Evolutionary conservation across 2,797 vertebrate genomes (phyloP).

Genomic region (Petrocephalus sullivani): DNA sequence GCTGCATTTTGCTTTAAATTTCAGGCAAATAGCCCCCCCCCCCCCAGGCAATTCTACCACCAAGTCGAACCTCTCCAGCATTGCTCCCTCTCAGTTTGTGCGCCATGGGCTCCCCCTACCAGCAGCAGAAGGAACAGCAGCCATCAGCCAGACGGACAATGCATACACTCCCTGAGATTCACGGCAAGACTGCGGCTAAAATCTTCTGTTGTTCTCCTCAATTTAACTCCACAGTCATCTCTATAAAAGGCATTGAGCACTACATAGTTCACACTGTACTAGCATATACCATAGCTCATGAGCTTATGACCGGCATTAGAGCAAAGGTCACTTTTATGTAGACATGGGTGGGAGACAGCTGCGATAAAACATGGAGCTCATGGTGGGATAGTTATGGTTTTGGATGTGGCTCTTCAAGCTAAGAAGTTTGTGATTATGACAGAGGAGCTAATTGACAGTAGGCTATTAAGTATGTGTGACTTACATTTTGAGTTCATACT

Average conservation of each 20-base stretch:
- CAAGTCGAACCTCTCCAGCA: background rate
- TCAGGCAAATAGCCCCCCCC: background rate
- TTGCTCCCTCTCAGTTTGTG: background rate
- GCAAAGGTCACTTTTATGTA: background rate
- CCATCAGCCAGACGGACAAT: background rate
- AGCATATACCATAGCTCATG: background rate
- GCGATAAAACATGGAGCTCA: background rate
- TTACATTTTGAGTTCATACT: background rate
- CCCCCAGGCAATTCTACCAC: background rate
- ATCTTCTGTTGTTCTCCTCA: constrained; percentile 1
- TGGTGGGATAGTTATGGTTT: background rate
- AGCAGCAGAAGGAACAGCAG: background rate
- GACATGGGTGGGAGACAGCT: background rate
- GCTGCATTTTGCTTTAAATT: background rate
- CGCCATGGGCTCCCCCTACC: background rate
- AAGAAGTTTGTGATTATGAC: background rate
- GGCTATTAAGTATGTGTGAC: background rate
- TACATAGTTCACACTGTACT: background rate
- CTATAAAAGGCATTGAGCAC: background rate
- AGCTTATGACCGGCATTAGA: background rate
- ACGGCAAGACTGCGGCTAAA: background rate
- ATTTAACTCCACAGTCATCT: background rate
- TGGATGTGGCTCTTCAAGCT: background rate
- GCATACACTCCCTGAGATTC: background rate
- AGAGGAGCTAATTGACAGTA: background rate